Percentiles rank a stretch among this genome's conserved stretches.
phyloP scores from a whole-genome alignment of 2,888 invertebrate species.

The Rhagophthalmus giganteus region DNA sequence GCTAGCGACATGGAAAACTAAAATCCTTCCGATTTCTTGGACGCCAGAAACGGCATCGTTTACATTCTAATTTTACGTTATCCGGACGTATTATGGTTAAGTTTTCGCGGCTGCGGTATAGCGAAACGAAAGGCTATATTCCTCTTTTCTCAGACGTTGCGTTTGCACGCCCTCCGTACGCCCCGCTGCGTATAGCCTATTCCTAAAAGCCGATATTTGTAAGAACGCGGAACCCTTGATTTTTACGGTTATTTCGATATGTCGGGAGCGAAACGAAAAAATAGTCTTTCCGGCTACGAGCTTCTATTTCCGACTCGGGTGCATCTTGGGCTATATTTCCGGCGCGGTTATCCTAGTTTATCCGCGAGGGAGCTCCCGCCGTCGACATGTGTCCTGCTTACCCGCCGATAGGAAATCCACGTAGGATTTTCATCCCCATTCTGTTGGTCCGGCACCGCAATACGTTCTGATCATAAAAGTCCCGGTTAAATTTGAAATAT shows the following conservation, averaged over 20 bases:
- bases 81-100: slow-evolving; percentile 13
- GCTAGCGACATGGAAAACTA: slow-evolving; percentile 22
- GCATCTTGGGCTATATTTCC: slow-evolving; percentile 58
- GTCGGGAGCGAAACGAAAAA: slow-evolving; percentile 55
- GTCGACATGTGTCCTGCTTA: slow-evolving; percentile 62
- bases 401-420: slow-evolving; percentile 47
- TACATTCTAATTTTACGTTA: slow-evolving; percentile 24
- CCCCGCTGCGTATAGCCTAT: slow-evolving; percentile 43
- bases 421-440: slow-evolving; percentile 46
- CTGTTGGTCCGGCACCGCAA: slow-evolving; percentile 42
- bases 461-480: slow-evolving; percentile 46
- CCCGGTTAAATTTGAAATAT: slow-evolving; percentile 42
- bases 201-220: slow-evolving; percentile 37
- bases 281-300: slow-evolving; percentile 60
- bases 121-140: slow-evolving; percentile 10
- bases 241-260: slow-evolving; percentile 45
- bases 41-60: slow-evolving; percentile 13
- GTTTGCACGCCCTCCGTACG: slow-evolving; percentile 21
- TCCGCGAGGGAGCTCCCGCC: slow-evolving; percentile 62
- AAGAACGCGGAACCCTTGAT: slow-evolving; percentile 40
- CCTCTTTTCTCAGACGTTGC: slow-evolving; percentile 10
- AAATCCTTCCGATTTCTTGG: slow-evolving; percentile 6
- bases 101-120: slow-evolving; percentile 8
- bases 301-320: slow-evolving; percentile 60
- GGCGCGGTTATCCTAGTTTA: slow-evolving; percentile 62